Evolutionary conservation across 2,888 invertebrate genomes (phyloP), one percentile per base, ranked within the genome.

Genomic region (Synanthedon vespiformis): DNA sequence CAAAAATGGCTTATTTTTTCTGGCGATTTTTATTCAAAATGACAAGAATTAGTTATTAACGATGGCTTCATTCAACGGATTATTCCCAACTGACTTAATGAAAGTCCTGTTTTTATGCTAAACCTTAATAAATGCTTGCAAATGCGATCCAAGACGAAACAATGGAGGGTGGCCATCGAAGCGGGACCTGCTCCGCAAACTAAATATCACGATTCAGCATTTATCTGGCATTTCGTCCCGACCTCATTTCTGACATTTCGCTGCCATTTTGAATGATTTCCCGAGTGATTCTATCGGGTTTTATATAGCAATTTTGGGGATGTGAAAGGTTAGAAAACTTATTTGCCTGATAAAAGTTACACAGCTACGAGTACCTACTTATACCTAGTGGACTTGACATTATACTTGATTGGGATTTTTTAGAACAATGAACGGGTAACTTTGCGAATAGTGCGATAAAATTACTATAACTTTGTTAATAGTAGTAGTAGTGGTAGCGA

Each of bases 201-300:
- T 53, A 62, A 63, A 66, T 64, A 62, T 58, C 63, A 54, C 53
- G 53, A 57, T 53, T 59, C 59, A 63, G 54, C 64, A 64, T 65
- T 64, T 57, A 51, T 52, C 55, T 55, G 54, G 54, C 57, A 55
- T 57, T 59, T 41, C 50, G 40, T 52, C 50, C 47, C 49, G 52
- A 56, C 62, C 63, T 60, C 59, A 62, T 59, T 62, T 64, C 60
- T 67, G 68, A 61, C 62, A 67, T 67, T 67, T 65, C 58, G 48
- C 13, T 58, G 64, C 60, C 61, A 62, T 65, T 63, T 64, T 56
- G 61, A 44, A 44, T 13, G 12, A 44, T 13, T 41, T 51, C 22
- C 41, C 51, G 51, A 22, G 16, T 22, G 44, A n/a, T 44, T 44
- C 14, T 44, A n/a, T 44, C 13, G 14, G 13, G n/a, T 44, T 14